Evolutionary conservation across 2,888 invertebrate genomes (phyloP).

Genomic region (Drosophila sordidapex): DNA sequence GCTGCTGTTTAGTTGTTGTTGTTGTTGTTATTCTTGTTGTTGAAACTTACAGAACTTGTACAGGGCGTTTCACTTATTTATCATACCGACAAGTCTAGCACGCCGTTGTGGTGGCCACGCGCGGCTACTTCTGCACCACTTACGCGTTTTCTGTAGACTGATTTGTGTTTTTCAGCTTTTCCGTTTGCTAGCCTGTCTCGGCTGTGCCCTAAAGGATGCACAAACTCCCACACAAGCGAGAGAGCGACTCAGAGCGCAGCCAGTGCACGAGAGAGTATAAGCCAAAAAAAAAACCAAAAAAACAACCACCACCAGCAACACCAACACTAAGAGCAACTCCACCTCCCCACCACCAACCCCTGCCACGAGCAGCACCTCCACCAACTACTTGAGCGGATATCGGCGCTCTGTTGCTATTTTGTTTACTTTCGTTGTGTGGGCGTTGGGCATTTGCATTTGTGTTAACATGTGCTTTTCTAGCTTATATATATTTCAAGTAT

Average conservation of each 20-base stretch:
- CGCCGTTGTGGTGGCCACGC: constrained; percentile 85
- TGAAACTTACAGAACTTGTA: constrained; percentile 85
- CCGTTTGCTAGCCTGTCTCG: constrained; percentile 66
- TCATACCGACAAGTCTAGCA: constrained; percentile 85
- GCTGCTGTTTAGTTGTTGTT: constrained; percentile 20
- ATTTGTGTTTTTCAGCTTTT: constrained; percentile 82
- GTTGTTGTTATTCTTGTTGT: constrained; percentile 44
- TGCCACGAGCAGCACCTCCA: constrained; percentile 23
- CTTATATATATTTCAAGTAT: background rate
- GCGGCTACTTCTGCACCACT: constrained; percentile 85
- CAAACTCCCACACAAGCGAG: constrained; percentile 51
- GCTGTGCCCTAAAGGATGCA: constrained; percentile 64
- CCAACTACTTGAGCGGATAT: constrained; percentile 23
- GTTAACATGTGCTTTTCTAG: constrained; percentile 1
- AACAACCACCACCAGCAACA: constrained; percentile 25
- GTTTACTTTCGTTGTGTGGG: constrained; percentile 72
- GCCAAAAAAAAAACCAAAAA: constrained; percentile 38
- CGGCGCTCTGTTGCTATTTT: constrained; percentile 78
- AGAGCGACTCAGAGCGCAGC: constrained; percentile 35
- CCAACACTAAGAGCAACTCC: constrained; percentile 37
- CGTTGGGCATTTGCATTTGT: constrained; percentile 39
- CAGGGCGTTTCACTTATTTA: constrained; percentile 85
- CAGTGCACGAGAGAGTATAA: constrained; percentile 45
- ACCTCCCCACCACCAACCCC: constrained; percentile 6
- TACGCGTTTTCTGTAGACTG: constrained; percentile 85